Evolutionary conservation across 2,888 invertebrate genomes (phyloP).

Genomic region (Thysanoteuthis rhombus): DNA sequence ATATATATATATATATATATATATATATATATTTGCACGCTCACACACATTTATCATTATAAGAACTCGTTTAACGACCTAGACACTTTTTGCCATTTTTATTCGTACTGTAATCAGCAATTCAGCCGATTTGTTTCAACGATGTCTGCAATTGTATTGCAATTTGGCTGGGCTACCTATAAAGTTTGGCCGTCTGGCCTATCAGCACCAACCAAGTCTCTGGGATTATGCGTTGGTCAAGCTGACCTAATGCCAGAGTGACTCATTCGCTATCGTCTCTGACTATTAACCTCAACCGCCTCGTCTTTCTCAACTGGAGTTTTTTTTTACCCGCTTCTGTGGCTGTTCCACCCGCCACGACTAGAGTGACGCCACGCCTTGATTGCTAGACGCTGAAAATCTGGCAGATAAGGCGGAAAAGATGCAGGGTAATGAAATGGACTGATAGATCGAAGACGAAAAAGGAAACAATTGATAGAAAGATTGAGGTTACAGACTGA

Average conservation of each 20-base stretch:
- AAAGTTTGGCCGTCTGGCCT: not conserved
- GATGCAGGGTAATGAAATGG: not conserved
- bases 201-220: not conserved
- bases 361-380: not conserved
- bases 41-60: no score
- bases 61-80: no score
- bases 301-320: not conserved
- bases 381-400: conserved; percentile 12
- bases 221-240: not conserved
- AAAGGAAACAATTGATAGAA: no score
- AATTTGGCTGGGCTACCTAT: not conserved
- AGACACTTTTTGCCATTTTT: no score
- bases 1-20: no score
- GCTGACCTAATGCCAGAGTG: not conserved
- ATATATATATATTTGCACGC: no score
- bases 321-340: not conserved
- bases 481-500: no score
- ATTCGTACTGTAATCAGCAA: no score
- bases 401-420: conserved; percentile 12
- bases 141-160: not conserved
- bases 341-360: not conserved
- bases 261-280: not conserved
- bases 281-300: not conserved
- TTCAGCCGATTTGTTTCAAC: not conserved
- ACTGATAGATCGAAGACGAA: no score